A percentile compares a stretch with the other conserved stretches of the same genome.
These are phyloP conservation scores for Fregata magnificens DNA, from an alignment of 2,113 vertebrate species.

Conservation along the genomic window DNA sequence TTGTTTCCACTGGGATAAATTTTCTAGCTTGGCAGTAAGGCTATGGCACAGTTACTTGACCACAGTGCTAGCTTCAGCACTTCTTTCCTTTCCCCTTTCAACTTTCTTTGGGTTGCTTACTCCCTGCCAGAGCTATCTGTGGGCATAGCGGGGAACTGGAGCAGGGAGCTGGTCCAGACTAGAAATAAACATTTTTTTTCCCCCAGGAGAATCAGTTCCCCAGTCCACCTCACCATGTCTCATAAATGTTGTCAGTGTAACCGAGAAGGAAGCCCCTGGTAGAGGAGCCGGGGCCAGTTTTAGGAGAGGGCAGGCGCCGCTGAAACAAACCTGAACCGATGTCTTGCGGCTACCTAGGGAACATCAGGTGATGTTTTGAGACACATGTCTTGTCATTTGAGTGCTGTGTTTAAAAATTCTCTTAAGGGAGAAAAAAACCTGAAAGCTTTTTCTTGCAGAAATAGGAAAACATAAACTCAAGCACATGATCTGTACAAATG, in stretches of 20 bases:
- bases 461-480: background rate
- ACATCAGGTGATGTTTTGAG: background rate
- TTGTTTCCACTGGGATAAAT: background rate
- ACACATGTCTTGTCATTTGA: rapidly evolving
- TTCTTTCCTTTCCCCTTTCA: background rate
- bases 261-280: background rate
- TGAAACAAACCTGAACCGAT: background rate
- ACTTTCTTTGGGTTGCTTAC: background rate
- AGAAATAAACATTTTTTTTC: background rate
- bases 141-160: background rate
- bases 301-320: background rate
- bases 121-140: background rate
- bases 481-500: background rate
- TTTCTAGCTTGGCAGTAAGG: background rate
- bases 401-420: background rate
- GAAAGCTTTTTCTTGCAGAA: background rate
- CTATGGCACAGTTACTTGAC: background rate
- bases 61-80: background rate
- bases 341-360: background rate
- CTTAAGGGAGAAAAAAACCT: background rate
- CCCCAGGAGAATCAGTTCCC: background rate
- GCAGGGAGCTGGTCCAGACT: background rate
- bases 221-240: background rate
- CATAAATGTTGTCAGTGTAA: rapidly evolving
- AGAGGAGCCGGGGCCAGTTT: background rate